phyloP scores from a whole-genome alignment of 1,140 invertebrate species.

The Formica exsecta region DNA sequence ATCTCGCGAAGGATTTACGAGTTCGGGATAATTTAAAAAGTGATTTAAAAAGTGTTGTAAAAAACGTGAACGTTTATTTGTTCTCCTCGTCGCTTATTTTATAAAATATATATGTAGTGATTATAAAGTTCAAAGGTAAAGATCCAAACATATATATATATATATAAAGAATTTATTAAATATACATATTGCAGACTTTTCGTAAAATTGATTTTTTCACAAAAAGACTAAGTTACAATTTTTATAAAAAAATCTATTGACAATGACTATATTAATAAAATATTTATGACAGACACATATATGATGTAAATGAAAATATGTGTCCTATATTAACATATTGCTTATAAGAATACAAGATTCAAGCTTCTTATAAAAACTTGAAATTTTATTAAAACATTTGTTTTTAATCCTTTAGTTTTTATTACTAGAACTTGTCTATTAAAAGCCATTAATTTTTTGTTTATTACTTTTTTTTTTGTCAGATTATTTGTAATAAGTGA shows the following conservation, averaged over 20 bases:
- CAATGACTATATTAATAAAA: too few relatives aligned
- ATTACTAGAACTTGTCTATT: too few relatives aligned
- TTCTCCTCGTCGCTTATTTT: not conserved
- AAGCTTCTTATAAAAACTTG: not conserved
- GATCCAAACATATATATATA: not conserved
- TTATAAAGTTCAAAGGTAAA: not conserved
- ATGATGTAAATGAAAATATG: not conserved
- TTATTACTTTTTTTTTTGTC: too few relatives aligned
- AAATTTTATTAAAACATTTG: too few relatives aligned
- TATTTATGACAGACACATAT: not conserved
- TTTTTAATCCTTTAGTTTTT: too few relatives aligned
- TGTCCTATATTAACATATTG: not conserved
- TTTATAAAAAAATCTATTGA: too few relatives aligned
- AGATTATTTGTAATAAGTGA: too few relatives aligned
- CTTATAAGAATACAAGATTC: not conserved
- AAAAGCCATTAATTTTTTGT: too few relatives aligned
- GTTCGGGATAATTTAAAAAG: conserved; percentile 8
- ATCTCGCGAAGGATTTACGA: conserved; percentile 2
- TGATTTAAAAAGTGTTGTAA: not conserved
- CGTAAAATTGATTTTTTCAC: not conserved
- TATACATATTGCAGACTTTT: not conserved
- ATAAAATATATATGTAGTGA: conserved; percentile 15
- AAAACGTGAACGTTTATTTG: conserved; percentile 14
- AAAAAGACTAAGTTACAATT: too few relatives aligned
- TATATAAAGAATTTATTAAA: not conserved